Base-by-base conservation (phyloP, 2,797 vertebrate species). In the Pteropus rufus region DNA sequence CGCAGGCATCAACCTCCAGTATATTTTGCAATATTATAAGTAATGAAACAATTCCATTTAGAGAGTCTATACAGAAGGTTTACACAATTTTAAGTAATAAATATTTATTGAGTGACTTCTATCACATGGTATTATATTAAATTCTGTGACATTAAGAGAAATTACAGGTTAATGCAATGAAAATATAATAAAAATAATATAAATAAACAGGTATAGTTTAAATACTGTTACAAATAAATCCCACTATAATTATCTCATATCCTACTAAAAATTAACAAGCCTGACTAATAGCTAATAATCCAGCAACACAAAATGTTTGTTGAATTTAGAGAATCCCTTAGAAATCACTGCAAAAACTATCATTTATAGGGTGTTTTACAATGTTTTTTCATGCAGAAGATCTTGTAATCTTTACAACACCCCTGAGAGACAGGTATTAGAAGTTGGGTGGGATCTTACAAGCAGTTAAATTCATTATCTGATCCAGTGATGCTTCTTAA, bases 11-110 rank as follows among this genome's bases (percentile, higher is more conserved):
- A 76, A 90, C 58, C 56, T 79, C 49, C 44, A 83, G 41, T 62
- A 56, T 79, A 83, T 83, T 92, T 85, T 92, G 14, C 24, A 94
- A 60, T 82, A 93, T 65, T 49, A 70, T 1, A 92, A 84, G 41
- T 93, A 90, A 95, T 91, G n/a, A 84, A 60, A 87, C 31, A 94
- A 87, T 64, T 79, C 46, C 41, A 69, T 81, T 60, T 49, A 69
- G 44, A 69, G 44, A 36, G 11, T 54, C 52, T 70, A 64, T 31
- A 56, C 2, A 81, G 24, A 29, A 93, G 3, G 3, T 58, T 81
- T 85, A 80, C 1, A 70, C 14, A 96, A 90, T 39, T 81, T 83
- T 54, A 75, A 92, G 19, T 44, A 75, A 77, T 41, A 81, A 87
- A 87, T 88, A 88, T 34, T 77, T 44, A 89, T 11, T 83, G 26